Percentiles rank a stretch among this genome's conserved stretches.
Conservation (phyloP, 2,113 vertebrate genomes). For the Balaeniceps rex region DNA sequence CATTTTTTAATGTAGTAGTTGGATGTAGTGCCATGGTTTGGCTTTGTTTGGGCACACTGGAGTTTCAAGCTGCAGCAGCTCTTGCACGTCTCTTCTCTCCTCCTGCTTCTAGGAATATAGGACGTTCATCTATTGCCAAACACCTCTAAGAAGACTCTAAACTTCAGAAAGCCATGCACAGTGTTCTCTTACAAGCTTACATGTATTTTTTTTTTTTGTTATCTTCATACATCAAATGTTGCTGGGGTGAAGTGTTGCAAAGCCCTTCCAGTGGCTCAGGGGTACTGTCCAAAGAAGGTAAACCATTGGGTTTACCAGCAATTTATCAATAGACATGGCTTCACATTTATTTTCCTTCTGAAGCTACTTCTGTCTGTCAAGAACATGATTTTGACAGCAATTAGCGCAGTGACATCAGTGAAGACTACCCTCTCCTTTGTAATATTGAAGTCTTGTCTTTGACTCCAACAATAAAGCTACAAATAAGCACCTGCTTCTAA, state of each 20-base stretch:
- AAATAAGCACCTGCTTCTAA: constrained; percentile 4
- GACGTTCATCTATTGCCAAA: not conserved
- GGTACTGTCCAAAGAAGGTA: not conserved
- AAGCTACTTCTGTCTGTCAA: not conserved
- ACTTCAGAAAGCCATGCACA: not conserved
- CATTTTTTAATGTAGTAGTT: not conserved
- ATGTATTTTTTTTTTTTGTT: not conserved
- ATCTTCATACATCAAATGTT: not conserved
- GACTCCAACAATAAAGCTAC: not conserved
- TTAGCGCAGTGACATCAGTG: not conserved
- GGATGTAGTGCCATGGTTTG: not conserved
- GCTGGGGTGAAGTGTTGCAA: not conserved
- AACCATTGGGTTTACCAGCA: not conserved
- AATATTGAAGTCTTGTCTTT: not conserved
- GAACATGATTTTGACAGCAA: constrained; percentile 22
- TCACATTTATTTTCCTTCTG: not conserved
- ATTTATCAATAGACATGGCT: not conserved
- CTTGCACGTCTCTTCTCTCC: not conserved
- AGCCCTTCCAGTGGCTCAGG: not conserved
- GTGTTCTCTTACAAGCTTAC: not conserved
- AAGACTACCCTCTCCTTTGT: not conserved
- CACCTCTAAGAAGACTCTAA: not conserved
- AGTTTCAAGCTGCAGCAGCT: not conserved
- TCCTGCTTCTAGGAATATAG: not conserved
- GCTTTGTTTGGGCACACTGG: not conserved